A percentile compares a stretch with the other conserved stretches of the same genome.
phyloP scores from a whole-genome alignment of 2,888 invertebrate species.

The Noctua janthina region DNA sequence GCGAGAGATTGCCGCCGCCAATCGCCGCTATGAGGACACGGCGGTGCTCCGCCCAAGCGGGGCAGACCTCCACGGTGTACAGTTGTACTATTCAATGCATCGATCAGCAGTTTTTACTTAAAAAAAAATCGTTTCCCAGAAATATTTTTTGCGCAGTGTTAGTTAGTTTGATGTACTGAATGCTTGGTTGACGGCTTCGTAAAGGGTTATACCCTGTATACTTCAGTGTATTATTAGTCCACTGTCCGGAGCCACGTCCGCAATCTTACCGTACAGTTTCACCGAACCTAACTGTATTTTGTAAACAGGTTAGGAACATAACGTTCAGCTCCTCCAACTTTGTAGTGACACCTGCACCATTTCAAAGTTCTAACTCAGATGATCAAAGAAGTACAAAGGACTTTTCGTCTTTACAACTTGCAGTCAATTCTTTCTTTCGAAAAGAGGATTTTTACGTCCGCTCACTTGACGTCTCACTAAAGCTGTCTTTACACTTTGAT shows the following conservation, averaged over 20 bases:
- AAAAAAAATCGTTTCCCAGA: too few relatives aligned
- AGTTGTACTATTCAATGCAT: not conserved
- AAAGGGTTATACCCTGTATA: not conserved
- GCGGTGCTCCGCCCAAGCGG: too few relatives aligned
- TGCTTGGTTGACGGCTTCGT: not conserved
- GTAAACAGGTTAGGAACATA: slow-evolving; percentile 48
- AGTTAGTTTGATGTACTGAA: not conserved
- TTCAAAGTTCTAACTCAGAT: slow-evolving; percentile 74
- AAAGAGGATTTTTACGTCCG: slow-evolving; percentile 67
- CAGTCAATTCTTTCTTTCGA: slow-evolving; percentile 60
- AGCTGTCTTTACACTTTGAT: slow-evolving; percentile 23
- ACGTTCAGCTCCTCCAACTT: slow-evolving; percentile 67
- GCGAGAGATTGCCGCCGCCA: too few relatives aligned
- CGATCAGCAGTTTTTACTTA: not conserved
- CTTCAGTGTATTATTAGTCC: not conserved
- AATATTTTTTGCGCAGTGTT: not conserved
- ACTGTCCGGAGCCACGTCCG: not conserved
- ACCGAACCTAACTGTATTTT: slow-evolving; percentile 43
- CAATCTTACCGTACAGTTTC: not conserved
- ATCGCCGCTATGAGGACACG: too few relatives aligned
- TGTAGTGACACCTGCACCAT: slow-evolving; percentile 75
- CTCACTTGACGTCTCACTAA: slow-evolving; percentile 49
- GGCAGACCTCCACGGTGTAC: too few relatives aligned
- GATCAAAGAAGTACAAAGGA: slow-evolving; percentile 74
- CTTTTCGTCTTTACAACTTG: slow-evolving; percentile 67